phyloP scores from a whole-genome alignment of 2,888 invertebrate genomes.

The Tanaodytes sp. region DNA sequence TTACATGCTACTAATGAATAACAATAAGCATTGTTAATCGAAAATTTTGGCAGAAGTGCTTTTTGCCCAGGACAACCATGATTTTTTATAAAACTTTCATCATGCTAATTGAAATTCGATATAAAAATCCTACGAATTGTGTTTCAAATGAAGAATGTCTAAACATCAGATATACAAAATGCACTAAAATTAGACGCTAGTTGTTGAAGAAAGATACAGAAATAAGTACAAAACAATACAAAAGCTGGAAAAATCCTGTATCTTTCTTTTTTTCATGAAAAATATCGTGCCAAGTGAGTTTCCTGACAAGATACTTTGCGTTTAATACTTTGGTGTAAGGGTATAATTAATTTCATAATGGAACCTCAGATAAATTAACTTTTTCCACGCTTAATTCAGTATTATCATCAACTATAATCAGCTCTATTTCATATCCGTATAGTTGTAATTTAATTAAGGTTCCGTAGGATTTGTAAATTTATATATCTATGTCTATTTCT shows the following conservation, averaged over 20 bases:
- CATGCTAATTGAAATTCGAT: too few species aligned
- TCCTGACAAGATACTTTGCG: constrained; percentile 18
- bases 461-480: too few species aligned
- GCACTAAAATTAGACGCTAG: constrained; percentile 9
- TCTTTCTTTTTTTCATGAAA: not conserved
- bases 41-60: too few species aligned
- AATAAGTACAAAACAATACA: not conserved
- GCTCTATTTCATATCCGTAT: too few species aligned
- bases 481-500: too few species aligned
- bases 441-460: constrained; percentile 23
- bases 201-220: constrained; percentile 17
- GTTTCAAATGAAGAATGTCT: too few species aligned
- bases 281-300: too few species aligned
- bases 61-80: too few species aligned
- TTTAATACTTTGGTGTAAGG: constrained; percentile 32
- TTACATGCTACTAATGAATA: not conserved
- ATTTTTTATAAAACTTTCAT: too few species aligned
- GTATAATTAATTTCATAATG: constrained; percentile 21
- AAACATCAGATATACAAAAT: constrained; percentile 18
- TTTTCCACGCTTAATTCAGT: not conserved
- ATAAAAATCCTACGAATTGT: too few species aligned
- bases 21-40: not conserved
- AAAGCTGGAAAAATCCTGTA: not conserved
- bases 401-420: too few species aligned
- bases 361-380: constrained; percentile 30